Percentiles rank a stretch among this genome's conserved stretches.
Evolutionary conservation across 2,113 vertebrate species (phyloP).

Genomic region (Sinocyclocheilus maitianheensis): DNA sequence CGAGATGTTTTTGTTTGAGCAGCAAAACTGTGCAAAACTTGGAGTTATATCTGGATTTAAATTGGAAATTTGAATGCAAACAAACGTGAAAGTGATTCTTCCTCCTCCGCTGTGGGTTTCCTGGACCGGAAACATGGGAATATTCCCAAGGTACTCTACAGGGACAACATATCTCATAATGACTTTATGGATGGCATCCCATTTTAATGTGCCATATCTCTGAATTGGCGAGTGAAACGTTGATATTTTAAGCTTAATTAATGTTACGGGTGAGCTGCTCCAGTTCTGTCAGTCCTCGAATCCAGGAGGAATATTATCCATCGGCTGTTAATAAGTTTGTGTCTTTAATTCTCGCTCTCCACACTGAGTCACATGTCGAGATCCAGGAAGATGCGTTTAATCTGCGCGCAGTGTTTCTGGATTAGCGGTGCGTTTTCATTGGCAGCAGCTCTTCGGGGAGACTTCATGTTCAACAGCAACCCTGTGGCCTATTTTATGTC

Average conservation of each 20-base stretch:
- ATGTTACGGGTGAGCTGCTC: constrained; percentile 71
- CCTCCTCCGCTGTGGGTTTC: background rate
- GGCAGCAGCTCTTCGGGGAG: background rate
- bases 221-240: constrained; percentile 61
- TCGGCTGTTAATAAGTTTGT: constrained; percentile 72
- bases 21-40: background rate
- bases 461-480: constrained; percentile 25
- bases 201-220: constrained; percentile 36
- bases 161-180: constrained; percentile 36
- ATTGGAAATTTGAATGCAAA: background rate
- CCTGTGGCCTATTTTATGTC: constrained; percentile 31
- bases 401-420: too few relatives aligned
- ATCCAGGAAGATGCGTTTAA: background rate
- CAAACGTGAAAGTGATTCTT: background rate
- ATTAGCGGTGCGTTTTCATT: background rate
- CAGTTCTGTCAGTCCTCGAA: constrained; percentile 74
- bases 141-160: constrained; percentile 28
- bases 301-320: constrained; percentile 73
- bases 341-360: constrained; percentile 26
- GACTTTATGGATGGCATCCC: constrained; percentile 14
- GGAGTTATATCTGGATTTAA: background rate
- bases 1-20: background rate
- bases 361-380: constrained; percentile 45
- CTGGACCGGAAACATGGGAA: constrained; percentile 30
- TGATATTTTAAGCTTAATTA: constrained; percentile 71